A percentile compares a stretch with the other conserved stretches of the same genome.
Evolutionary conservation across 2,113 vertebrate genomes (phyloP).

Genomic region (Peromyscus maniculatus): DNA sequence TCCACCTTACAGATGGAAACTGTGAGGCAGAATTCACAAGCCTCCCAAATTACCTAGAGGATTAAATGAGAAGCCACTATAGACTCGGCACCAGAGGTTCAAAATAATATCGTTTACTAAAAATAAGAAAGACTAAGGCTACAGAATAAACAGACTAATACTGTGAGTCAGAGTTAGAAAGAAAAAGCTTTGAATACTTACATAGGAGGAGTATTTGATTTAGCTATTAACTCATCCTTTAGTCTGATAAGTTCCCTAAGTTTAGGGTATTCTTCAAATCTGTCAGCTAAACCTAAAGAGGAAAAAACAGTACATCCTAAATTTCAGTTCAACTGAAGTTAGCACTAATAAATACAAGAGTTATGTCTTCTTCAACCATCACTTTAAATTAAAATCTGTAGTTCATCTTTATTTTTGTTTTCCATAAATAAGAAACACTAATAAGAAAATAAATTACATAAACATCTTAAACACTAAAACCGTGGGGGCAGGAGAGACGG

Average conservation of each 20-base stretch:
- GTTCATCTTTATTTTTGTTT: neutral
- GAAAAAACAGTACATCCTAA: constrained; percentile 59
- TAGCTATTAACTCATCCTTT: constrained; percentile 97
- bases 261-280: constrained; percentile 99
- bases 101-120: constrained; percentile 38
- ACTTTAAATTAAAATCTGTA: neutral
- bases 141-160: neutral
- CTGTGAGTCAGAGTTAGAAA: constrained; percentile 27
- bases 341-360: neutral
- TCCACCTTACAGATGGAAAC: neutral
- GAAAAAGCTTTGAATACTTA: constrained; percentile 86
- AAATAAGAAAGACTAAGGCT: constrained; percentile 9
- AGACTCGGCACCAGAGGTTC: neutral
- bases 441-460: neutral
- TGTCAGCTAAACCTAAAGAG: constrained; percentile 95
- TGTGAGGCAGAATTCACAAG: neutral
- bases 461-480: neutral
- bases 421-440: neutral
- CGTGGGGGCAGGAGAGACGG: neutral
- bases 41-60: constrained; percentile 13
- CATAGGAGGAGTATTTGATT: constrained; percentile 98
- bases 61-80: neutral
- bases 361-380: neutral
- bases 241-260: constrained; percentile 97
- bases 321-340: neutral